These are phyloP conservation scores for Pollachius pollachius DNA, from an alignment of 2,113 vertebrate species.

Conservation along the genomic window DNA sequence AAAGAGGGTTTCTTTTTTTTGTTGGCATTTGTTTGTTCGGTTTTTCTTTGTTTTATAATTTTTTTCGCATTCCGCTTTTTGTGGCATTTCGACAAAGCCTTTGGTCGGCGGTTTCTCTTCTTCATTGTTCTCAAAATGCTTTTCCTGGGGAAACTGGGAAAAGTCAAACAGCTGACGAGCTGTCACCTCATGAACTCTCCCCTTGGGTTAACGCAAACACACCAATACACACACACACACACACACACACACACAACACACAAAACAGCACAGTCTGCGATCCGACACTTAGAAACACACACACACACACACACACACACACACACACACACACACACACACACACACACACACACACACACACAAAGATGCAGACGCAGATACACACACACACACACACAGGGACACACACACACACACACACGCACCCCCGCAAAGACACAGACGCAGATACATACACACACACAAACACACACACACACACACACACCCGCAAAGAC, in stretches of 20 bases:
- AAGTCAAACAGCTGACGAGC: constrained; percentile 72
- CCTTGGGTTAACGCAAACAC: constrained; percentile 30
- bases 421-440: constrained; percentile 45
- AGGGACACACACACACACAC: neutral
- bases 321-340: constrained; percentile 44
- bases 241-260: neutral
- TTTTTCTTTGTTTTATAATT: too few species aligned
- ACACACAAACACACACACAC: neutral
- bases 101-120: constrained; percentile 49
- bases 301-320: neutral
- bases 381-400: neutral
- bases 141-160: constrained; percentile 67
- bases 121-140: constrained; percentile 60
- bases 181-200: constrained; percentile 64
- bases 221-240: constrained; percentile 1
- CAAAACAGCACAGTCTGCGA: neutral
- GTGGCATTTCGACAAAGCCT: constrained; percentile 54
- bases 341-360: constrained; percentile 40
- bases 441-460: constrained; percentile 34
- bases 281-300: constrained; percentile 2
- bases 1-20: neutral
- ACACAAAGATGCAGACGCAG: constrained; percentile 20
- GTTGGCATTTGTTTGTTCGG: constrained; percentile 19
- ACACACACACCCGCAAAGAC: neutral
- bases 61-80: constrained; percentile 13